Evolutionary conservation across 92 coral and sea anemone species (phyloP), one percentile per base, ranked within the genome.

Genomic region (Blastomussa wellsi): DNA sequence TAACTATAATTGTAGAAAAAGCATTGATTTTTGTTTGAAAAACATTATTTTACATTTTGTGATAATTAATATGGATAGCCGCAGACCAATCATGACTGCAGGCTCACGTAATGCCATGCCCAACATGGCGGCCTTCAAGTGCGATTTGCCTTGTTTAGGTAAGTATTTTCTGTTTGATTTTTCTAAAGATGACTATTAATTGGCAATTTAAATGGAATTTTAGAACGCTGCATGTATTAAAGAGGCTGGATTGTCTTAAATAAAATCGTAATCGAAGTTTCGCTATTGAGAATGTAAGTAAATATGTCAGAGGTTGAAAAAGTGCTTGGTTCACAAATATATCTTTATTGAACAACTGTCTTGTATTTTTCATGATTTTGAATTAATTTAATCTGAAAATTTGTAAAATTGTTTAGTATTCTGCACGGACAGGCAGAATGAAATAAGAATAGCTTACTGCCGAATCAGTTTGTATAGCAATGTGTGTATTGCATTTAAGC

Each of bases 111-210:
- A n/a, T 75, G 83, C 83, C n/a, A 36, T 55, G 39, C 62, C 15
- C 73, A 57, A 79, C 14, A 79, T 79, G 53, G 84, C 53, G 17
- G 73, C 84, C 84, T 79, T 53, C 84, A 79, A 52, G 84, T 79
- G 84, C 74, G 74, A 79, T 79, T 79, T 59, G 84, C 51, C 69
- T 31, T 79, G 84, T 79, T 59, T 38, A 79, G 52, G 69, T 79
- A 68, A 48, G 84, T 57, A 11, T 29, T 39, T 72, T 72, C 20
- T 44, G 26, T 38, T 79, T 79, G 47, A 33, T 79, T 79, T 79
- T 4, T 57, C 38, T 24, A 24, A 16, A 8, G 57, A 3, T 79
- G 29, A 79, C 69, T 55, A 17, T 57, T 79, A 72, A 0, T 76
- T 79, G 75, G 48, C 4, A 55, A 72, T 39, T 72, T 39, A 44